Percentiles rank a stretch among this genome's conserved stretches.
Evolutionary conservation across 2,888 invertebrate species (phyloP).

Genomic region (Epistrophe eligans): DNA sequence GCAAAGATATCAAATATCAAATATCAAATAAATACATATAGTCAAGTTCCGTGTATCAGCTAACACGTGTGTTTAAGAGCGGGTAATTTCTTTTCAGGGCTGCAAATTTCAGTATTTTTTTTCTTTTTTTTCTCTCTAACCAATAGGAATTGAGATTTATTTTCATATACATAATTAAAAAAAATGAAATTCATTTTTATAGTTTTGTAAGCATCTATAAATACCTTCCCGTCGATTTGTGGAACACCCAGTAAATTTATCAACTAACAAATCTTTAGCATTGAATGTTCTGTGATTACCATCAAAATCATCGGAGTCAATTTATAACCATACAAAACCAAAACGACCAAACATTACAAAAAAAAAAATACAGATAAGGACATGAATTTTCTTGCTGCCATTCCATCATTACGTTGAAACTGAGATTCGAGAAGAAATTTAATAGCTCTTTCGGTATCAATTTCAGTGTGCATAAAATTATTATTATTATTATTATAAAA

Average conservation of each 20-base stretch:
- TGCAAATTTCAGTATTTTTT: too few relatives aligned
- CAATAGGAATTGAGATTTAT: too few relatives aligned
- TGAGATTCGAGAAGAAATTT: slow-evolving; percentile 36
- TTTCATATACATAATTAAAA: too few relatives aligned
- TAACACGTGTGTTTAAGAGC: too few relatives aligned
- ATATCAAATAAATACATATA: too few relatives aligned
- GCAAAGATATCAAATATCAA: too few relatives aligned
- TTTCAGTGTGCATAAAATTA: slow-evolving; percentile 50
- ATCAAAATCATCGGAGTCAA: not conserved
- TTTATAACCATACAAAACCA: slow-evolving; percentile 1
- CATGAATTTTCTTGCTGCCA: not conserved
- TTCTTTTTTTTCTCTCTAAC: too few relatives aligned
- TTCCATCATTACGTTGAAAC: slow-evolving; percentile 32
- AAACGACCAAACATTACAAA: not conserved
- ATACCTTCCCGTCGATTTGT: not conserved
- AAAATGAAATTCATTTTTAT: too few relatives aligned
- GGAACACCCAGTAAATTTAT: not conserved
- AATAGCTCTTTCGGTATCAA: slow-evolving; percentile 35
- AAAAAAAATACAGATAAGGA: slow-evolving; percentile 25
- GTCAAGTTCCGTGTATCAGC: too few relatives aligned
- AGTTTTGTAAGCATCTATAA: too few relatives aligned
- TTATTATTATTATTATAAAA: slow-evolving; percentile 24
- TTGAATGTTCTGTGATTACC: not conserved
- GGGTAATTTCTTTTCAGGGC: too few relatives aligned
- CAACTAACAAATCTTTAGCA: not conserved